Conservation (phyloP, 2,888 invertebrate genomes). For the Cryptus armator region DNA sequence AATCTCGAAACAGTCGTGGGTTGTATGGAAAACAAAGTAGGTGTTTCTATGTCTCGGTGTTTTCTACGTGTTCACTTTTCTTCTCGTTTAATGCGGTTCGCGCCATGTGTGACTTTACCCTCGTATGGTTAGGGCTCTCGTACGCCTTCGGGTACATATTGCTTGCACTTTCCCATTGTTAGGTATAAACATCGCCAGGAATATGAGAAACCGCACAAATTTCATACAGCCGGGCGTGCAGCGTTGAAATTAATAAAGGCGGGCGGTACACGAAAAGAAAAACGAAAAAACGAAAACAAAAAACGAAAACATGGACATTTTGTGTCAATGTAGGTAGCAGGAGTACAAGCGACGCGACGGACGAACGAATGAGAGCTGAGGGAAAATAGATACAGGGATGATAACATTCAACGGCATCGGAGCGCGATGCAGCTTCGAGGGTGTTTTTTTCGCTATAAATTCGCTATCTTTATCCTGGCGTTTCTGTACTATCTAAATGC, state of each 20-base stretch:
- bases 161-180: conserved; percentile 28
- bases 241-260: conserved; percentile 31
- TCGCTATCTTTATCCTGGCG: conserved; percentile 50
- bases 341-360: no score
- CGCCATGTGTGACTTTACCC: conserved; percentile 13
- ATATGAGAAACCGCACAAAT: conserved; percentile 24
- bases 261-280: not conserved
- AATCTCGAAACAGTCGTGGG: conserved; percentile 51
- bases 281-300: not conserved
- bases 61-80: not conserved
- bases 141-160: conserved; percentile 4
- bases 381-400: conserved; percentile 18
- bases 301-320: no score
- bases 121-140: not conserved
- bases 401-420: conserved; percentile 28
- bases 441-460: conserved; percentile 42
- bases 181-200: conserved; percentile 45
- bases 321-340: no score
- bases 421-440: conserved; percentile 18
- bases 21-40: conserved; percentile 44
- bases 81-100: conserved; percentile 34
- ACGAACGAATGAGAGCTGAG: conserved; percentile 18
- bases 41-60: conserved; percentile 5
- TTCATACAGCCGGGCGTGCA: not conserved
- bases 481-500: conserved; percentile 1